phyloP scores from a whole-genome alignment of 2,113 vertebrate species.

The Microcebus griseorufus region DNA sequence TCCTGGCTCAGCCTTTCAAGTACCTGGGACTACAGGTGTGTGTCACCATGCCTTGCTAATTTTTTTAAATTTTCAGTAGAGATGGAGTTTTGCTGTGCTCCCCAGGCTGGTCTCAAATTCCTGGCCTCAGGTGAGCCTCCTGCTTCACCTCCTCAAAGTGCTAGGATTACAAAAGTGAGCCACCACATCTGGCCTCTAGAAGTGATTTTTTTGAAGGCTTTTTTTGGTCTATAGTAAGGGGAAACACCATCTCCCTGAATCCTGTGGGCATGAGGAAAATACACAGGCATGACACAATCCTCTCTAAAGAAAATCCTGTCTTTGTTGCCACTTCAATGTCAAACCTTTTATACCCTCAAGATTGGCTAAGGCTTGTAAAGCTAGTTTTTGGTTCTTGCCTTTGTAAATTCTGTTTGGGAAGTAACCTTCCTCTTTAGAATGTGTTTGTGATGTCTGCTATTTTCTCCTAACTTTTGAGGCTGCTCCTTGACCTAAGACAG shows the following conservation, averaged over 20 bases:
- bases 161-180: background rate
- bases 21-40: background rate
- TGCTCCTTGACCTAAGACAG: background rate
- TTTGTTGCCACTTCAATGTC: background rate
- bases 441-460: background rate
- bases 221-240: background rate
- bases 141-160: background rate
- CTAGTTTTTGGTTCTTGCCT: background rate
- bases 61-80: background rate
- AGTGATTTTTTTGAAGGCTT: slow-evolving; percentile 17
- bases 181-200: background rate
- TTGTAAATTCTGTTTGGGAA: background rate
- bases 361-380: background rate
- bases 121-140: background rate
- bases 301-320: background rate
- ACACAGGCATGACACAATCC: background rate
- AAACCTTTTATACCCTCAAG: background rate
- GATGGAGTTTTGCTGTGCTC: background rate
- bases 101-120: background rate
- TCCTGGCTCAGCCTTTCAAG: background rate
- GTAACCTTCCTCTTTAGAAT: background rate
- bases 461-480: background rate
- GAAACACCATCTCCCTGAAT: background rate
- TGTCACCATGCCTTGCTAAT: background rate
- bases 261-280: background rate